Evolutionary conservation across 2,797 vertebrate species (phyloP).

Genomic region (Dryobates pubescens): DNA sequence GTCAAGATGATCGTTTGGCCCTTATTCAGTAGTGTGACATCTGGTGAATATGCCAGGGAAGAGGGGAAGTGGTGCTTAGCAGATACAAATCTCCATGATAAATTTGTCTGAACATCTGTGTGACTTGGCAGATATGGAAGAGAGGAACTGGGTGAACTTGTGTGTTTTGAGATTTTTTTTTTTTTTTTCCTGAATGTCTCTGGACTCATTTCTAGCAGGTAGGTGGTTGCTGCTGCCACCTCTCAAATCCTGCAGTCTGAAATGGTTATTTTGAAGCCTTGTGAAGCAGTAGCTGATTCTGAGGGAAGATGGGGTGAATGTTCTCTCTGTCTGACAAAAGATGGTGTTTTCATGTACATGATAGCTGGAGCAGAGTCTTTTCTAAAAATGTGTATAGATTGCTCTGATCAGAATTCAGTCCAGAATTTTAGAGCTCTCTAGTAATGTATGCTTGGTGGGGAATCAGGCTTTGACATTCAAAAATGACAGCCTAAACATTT

Average conservation of each 20-base stretch:
- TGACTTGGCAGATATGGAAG: background rate
- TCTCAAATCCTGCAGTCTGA: background rate
- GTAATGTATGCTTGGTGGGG: background rate
- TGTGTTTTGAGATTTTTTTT: background rate
- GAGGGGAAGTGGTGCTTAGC: background rate
- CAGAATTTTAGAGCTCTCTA: background rate
- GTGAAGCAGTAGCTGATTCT: background rate
- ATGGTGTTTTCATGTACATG: background rate
- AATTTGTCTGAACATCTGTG: background rate
- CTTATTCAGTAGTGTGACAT: background rate
- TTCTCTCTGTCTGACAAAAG: background rate
- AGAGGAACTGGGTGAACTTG: background rate
- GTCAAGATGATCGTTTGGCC: background rate
- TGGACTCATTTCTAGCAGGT: background rate
- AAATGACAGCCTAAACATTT: background rate
- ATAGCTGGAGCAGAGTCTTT: background rate
- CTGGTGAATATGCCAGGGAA: background rate
- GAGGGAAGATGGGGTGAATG: background rate
- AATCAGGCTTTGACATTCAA: background rate
- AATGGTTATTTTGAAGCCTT: background rate
- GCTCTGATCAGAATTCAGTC: background rate
- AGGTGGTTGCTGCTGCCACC: background rate
- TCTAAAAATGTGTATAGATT: background rate
- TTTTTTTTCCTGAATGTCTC: background rate
- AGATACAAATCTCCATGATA: background rate